Evolutionary conservation across 1,140 invertebrate genomes (phyloP).

Genomic region (Acyrthosiphon pisum): DNA sequence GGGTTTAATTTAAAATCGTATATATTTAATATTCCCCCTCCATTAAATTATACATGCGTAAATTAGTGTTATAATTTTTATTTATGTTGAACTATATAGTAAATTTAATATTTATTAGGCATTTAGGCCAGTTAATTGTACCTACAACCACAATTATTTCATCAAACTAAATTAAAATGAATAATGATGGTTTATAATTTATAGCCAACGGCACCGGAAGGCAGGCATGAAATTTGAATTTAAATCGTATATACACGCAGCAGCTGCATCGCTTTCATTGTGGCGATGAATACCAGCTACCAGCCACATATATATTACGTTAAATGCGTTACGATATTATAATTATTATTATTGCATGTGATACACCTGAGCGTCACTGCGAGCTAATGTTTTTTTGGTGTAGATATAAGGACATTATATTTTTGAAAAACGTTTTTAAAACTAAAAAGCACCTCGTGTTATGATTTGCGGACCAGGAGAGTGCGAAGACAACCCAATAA

Average conservation of each 20-base stretch:
- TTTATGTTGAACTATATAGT: background rate
- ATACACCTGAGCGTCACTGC: background rate
- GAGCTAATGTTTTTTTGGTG: background rate
- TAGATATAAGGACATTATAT: background rate
- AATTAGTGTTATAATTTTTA: background rate
- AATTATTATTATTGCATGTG: background rate
- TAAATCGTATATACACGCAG: background rate
- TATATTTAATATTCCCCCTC: background rate
- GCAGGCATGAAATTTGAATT: conserved; percentile 11
- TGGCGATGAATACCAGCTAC: background rate
- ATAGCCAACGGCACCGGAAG: background rate
- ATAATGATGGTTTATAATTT: background rate
- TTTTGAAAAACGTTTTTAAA: background rate
- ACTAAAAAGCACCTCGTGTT: background rate
- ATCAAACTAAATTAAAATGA: background rate
- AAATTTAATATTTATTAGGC: background rate
- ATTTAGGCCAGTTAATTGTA: background rate
- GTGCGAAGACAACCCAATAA: background rate
- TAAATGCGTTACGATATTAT: background rate
- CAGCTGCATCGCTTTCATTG: background rate
- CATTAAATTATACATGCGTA: background rate
- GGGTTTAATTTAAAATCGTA: background rate
- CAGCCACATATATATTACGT: background rate
- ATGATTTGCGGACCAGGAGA: background rate
- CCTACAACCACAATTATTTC: background rate